phyloP scores from a whole-genome alignment of 1,140 invertebrate genomes.

The Streblospio benedicti region DNA sequence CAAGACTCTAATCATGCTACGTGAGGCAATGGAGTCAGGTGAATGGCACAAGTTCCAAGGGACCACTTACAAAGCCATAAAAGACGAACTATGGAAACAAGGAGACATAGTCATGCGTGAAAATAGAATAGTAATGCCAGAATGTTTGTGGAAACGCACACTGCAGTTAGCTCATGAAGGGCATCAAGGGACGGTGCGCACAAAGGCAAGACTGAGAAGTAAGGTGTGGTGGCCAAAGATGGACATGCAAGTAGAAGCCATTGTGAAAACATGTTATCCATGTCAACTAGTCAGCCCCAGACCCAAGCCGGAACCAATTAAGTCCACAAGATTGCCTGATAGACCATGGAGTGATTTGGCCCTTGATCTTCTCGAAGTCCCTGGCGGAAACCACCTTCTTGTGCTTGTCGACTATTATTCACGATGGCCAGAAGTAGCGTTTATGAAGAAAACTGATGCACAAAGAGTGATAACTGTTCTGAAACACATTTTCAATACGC shows the following conservation, averaged over 20 bases:
- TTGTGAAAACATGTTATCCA: constrained; percentile 22
- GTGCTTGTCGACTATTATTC: constrained; percentile 2
- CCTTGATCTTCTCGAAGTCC: background rate
- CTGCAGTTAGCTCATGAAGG: too few species aligned
- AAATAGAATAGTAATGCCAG: too few species aligned
- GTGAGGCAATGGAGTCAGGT: too few species aligned
- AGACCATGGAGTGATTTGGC: background rate
- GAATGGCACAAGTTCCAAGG: too few species aligned
- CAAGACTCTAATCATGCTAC: too few species aligned
- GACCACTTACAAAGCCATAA: too few species aligned
- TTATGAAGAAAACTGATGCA: too few species aligned
- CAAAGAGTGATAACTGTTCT: background rate
- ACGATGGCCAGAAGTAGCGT: background rate
- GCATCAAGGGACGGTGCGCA: constrained; percentile 26
- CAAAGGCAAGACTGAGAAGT: constrained; percentile 28
- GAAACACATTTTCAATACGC: background rate
- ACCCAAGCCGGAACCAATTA: background rate
- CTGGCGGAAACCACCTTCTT: background rate
- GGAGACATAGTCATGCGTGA: too few species aligned
- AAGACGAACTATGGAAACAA: too few species aligned
- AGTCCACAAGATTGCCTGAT: background rate
- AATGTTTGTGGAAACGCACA: too few species aligned
- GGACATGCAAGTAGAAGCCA: constrained; percentile 30
- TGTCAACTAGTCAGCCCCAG: constrained; percentile 10
- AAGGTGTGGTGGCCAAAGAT: constrained; percentile 42